These are phyloP conservation scores for Araneus ventricosus DNA, from an alignment of 1,140 invertebrate genomes.

Conservation along the genomic window DNA sequence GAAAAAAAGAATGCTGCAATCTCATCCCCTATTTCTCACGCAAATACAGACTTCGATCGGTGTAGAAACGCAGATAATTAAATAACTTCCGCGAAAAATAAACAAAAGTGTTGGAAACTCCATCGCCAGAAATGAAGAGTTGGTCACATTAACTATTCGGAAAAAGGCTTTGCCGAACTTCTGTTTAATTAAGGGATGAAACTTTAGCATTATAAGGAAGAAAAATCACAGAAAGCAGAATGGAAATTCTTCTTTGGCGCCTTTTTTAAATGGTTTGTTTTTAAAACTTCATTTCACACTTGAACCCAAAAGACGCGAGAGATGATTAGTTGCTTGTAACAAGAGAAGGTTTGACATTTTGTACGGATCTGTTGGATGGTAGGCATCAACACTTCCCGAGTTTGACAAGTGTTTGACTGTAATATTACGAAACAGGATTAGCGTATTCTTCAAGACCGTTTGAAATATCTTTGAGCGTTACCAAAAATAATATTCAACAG, in stretches of 20 bases:
- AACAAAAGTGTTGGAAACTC: conserved; percentile 30
- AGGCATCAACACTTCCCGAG: no score
- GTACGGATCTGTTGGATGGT: background rate
- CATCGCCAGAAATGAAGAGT: conserved; percentile 44
- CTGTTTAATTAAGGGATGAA: conserved; percentile 57
- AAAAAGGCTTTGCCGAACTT: conserved; percentile 36
- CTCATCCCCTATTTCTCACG: conserved; percentile 18
- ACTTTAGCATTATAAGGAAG: conserved; percentile 43
- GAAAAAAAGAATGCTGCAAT: no score
- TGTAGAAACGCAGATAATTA: conserved; percentile 50
- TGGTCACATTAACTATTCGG: conserved; percentile 2
- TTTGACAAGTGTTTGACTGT: no score
- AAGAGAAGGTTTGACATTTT: background rate
- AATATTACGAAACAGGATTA: no score
- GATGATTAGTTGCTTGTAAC: background rate
- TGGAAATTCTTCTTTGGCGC: background rate
- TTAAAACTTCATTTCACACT: conserved; percentile 3
- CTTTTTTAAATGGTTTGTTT: conserved; percentile 4
- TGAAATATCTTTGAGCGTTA: no score
- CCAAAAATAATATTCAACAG: no score
- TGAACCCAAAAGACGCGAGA: background rate
- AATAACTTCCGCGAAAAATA: conserved; percentile 12
- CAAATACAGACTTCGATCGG: conserved; percentile 40
- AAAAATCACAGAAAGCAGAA: conserved; percentile 11
- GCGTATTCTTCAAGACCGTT: no score